Conservation (phyloP, 35 echinoderm and acorn worm species). For the Apostichopus parvimensis region DNA sequence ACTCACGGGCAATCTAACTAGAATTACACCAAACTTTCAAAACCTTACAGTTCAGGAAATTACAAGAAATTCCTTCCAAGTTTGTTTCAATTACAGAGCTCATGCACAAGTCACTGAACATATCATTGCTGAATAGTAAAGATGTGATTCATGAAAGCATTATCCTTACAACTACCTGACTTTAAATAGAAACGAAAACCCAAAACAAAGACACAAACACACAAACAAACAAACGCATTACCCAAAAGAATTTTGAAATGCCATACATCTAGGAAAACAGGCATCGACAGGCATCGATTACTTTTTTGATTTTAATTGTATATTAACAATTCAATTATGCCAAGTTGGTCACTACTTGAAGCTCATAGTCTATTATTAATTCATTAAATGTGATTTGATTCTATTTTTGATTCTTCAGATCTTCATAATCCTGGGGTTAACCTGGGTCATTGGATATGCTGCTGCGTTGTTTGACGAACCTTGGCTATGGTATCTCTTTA, state of each 20-base stretch:
- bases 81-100: too few species aligned
- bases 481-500: neutral
- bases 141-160: too few species aligned
- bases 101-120: too few species aligned
- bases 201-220: too few species aligned
- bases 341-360: neutral
- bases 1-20: too few species aligned
- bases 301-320: neutral
- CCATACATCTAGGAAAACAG: neutral
- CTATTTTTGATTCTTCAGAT: neutral
- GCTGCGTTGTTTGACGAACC: neutral
- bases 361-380: neutral
- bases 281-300: neutral
- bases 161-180: too few species aligned
- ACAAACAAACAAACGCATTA: neutral
- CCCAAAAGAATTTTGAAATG: neutral
- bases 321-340: neutral
- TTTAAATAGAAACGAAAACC: too few species aligned
- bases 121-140: too few species aligned
- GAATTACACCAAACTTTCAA: too few species aligned
- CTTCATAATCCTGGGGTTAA: neutral
- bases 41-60: too few species aligned
- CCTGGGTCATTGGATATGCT: neutral
- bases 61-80: too few species aligned
- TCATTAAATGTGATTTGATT: neutral